Percentiles rank a stretch among this genome's conserved stretches.
Evolutionary conservation across 2,113 vertebrate genomes (phyloP).

Genomic region (Anolis carolinensis): DNA sequence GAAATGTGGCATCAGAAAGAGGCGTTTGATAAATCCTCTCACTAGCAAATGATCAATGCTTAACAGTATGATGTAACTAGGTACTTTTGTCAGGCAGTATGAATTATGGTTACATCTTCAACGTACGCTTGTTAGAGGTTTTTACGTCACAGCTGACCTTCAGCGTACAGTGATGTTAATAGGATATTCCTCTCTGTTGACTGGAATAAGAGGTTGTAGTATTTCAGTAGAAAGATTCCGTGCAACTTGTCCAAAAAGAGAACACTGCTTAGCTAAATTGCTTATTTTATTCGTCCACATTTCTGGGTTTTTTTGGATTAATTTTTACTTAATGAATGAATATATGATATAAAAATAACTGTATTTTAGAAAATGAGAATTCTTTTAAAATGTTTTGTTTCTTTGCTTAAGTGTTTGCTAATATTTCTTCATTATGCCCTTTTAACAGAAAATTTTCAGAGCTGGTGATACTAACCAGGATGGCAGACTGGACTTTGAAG

Average conservation of each 20-base stretch:
- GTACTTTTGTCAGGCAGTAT: not conserved
- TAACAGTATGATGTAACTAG: not conserved
- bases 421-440: not conserved
- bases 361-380: not conserved
- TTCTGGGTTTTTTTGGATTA: not conserved
- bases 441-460: slow-evolving; percentile 88
- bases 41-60: not conserved
- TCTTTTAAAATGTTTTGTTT: not conserved
- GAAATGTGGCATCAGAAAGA: not conserved
- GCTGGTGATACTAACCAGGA: slow-evolving; percentile 90
- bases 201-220: not conserved
- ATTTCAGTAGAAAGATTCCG: not conserved
- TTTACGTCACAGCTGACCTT: not conserved
- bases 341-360: not conserved
- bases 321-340: not conserved
- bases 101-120: not conserved
- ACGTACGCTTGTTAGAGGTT: not conserved
- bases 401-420: not conserved
- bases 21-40: not conserved
- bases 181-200: too few species aligned
- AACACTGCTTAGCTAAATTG: not conserved
- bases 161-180: not conserved
- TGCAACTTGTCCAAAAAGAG: not conserved
- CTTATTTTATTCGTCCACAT: not conserved
- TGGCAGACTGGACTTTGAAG: slow-evolving; percentile 88